Base-by-base conservation (phyloP, 2,113 vertebrate genomes). In the Oncorhynchus mykiss region DNA sequence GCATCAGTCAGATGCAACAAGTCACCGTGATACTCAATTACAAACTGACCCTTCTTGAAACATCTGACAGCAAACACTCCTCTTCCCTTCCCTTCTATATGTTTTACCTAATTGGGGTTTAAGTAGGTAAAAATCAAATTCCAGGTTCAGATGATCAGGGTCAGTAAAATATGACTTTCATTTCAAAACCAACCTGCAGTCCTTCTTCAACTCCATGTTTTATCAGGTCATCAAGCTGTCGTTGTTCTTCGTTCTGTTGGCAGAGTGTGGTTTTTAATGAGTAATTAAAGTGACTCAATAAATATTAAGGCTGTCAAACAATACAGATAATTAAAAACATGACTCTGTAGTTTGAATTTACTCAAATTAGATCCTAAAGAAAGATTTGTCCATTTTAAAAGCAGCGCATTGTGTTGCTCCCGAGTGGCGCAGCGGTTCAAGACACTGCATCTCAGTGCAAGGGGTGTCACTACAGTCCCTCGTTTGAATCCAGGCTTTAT, bases 21-120 rank as follows among this genome's bases (percentile, higher is more conserved):
- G 76, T 92, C 90, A 29, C 92, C 92, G 3, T 92, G 90, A 74
- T 93, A 93, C 85, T 93, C 91, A 27, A 92, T 91, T 1, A 93
- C 86, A 86, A 91, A 93, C 24, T 92, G 89, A 48, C 88, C 92
- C 78, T 89, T 92, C 49, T 73, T 80, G 68, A 92, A 93, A 34
- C 9, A 22, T 5, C 59, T 82, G 45, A 57, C 24, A n/a, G 91
- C 90, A 76, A 92, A 92, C 5, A 93, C 80, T 0, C 96, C 97
- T 86, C 97, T 90, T 80, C 97, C 97, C 91, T 98, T 99, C 62
- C 95, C 96, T 1, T 96, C 95, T 0, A 96, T 96, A 82, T 95
- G 84, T 89, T 95, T 95, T 6, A 99, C 93, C 97, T 99, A 89
- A 89, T 77, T 0, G 73, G 86, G 70, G 80, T 67, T 49, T 2